A percentile compares a stretch with the other conserved stretches of the same genome.
phyloP scores from a whole-genome alignment of 2,888 invertebrate species.

The Cotesia congregata region DNA sequence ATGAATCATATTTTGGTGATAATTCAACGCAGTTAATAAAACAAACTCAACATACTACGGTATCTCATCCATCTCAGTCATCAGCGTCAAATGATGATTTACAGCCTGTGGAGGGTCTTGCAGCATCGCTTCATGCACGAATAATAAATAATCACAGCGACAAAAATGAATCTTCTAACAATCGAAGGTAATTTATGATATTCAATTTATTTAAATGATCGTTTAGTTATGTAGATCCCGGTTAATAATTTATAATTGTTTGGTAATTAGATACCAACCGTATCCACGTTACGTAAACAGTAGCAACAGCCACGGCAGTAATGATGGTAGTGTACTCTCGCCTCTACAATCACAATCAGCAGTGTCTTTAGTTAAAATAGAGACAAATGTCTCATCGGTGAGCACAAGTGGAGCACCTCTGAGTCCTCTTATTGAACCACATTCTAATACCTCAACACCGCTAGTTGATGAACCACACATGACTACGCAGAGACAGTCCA shows the following conservation, averaged over 20 bases:
- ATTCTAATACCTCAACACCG: slow-evolving; percentile 78
- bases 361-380: slow-evolving; percentile 60
- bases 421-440: slow-evolving; percentile 75
- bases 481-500: slow-evolving; percentile 65
- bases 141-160: slow-evolving; percentile 77
- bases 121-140: slow-evolving; percentile 86
- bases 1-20: slow-evolving; percentile 80
- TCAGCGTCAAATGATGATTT: slow-evolving; percentile 63
- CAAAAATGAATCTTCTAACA: slow-evolving; percentile 58
- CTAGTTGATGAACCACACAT: slow-evolving; percentile 74
- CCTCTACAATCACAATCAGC: slow-evolving; percentile 59
- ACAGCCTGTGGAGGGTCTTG: slow-evolving; percentile 77
- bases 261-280: slow-evolving; percentile 62
- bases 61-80: slow-evolving; percentile 62
- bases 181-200: slow-evolving; percentile 25
- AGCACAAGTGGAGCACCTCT: slow-evolving; percentile 72
- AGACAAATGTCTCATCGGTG: slow-evolving; percentile 63
- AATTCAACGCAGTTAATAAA: slow-evolving; percentile 63
- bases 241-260: slow-evolving; percentile 10
- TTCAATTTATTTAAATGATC: background rate
- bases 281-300: slow-evolving; percentile 62
- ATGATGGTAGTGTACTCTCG: slow-evolving; percentile 55
- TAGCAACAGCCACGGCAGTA: slow-evolving; percentile 53
- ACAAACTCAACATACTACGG: slow-evolving; percentile 56
- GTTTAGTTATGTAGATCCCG: background rate